These are phyloP conservation scores for Tragelaphus buxtoni DNA, from an alignment of 2,113 vertebrate species.

Conservation along the genomic window DNA sequence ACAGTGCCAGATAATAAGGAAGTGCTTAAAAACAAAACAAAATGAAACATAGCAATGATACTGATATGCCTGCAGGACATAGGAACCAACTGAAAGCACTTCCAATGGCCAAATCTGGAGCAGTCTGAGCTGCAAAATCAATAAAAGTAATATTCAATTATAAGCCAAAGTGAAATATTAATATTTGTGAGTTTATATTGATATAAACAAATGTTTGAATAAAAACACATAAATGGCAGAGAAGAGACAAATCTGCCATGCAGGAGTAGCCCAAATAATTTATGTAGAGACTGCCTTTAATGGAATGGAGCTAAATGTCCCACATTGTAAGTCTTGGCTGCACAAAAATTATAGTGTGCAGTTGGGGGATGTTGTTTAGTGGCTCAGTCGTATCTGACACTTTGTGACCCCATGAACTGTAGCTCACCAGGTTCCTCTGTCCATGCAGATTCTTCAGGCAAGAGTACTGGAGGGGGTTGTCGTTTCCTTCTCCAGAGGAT, in stretches of 20 bases:
- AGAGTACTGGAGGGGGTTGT: not conserved
- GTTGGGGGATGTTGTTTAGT: not conserved
- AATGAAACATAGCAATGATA: not conserved
- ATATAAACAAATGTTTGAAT: not conserved
- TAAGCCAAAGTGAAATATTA: not conserved
- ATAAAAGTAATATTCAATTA: not conserved
- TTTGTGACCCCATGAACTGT: not conserved
- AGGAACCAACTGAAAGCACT: not conserved
- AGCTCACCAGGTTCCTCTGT: not conserved
- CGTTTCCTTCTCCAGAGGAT: not conserved
- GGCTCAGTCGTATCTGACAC: rapidly evolving
- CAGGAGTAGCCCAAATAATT: not conserved
- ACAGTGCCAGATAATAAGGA: not conserved
- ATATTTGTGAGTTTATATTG: not conserved
- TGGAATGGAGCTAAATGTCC: not conserved
- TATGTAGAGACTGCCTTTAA: not conserved
- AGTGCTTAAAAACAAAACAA: not conserved
- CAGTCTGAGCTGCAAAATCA: not conserved
- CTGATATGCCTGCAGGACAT: not conserved
- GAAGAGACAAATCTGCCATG: not conserved
- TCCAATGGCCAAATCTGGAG: not conserved
- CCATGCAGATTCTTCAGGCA: not conserved
- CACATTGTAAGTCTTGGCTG: not conserved
- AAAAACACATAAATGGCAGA: not conserved
- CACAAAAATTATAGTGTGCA: not conserved